Base-by-base conservation (phyloP, 2,888 invertebrate genomes). In the Sthenelais limicola region DNA sequence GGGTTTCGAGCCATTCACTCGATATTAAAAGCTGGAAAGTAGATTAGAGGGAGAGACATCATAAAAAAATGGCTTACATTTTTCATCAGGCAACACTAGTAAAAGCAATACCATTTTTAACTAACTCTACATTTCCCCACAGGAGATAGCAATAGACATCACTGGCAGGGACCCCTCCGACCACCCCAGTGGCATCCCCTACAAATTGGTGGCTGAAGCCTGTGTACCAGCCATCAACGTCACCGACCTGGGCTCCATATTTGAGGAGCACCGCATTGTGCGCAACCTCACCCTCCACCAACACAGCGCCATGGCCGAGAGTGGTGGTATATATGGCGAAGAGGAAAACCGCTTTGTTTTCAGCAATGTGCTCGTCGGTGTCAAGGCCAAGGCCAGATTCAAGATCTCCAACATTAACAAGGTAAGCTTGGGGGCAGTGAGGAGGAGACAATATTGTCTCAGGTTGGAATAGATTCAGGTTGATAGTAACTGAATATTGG, bases 181-280 rank as follows among this genome's bases (percentile, higher is more conserved):
- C 38, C 77, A 82, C 69, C 83, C 83, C 0, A 78, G 80, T 38
- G 88, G 88, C 26, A 83, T 88, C 35, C 83, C 84, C 0, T 88
- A 88, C 80, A 82, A 81, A 56, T 81, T 88, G 58, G 76, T 86
- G 24, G 86, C 85, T 47, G 88, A 88, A 74, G 84, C 85, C 4
- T 87, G 87, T 75, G 80, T 85, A 18, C 88, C 88, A 3, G 80
- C 82, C 56, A 86, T 88, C 77, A 83, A 84, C 75, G 80, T 81
- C 1, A 83, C 84, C 49, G 84, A 87, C 67, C 76, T 86, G 43
- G 85, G 85, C 33, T 78, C 83, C 26, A 87, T 88, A 71, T 88
- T 88, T 80, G 88, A 88, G 77, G 88, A 88, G 79, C 88, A 88
- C 74, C 79, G 85, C 58, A 80, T 88, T 68, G 86, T 84, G 75